A percentile compares a stretch with the other conserved stretches of the same genome.
These are phyloP conservation scores for Helogale parvula DNA, from an alignment of 2,113 vertebrate genomes.

Conservation along the genomic window DNA sequence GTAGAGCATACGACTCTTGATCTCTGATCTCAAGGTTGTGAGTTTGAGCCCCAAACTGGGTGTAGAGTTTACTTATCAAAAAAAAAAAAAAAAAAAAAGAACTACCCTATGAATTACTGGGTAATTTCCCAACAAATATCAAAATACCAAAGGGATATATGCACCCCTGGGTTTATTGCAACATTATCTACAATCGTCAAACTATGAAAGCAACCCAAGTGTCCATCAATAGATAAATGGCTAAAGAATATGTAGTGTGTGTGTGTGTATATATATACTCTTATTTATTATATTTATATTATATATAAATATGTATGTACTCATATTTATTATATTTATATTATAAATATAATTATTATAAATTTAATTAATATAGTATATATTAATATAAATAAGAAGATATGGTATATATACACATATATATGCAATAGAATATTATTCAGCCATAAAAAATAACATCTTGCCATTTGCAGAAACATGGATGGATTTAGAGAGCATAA, in stretches of 20 bases:
- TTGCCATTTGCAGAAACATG: not conserved
- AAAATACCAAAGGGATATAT: not conserved
- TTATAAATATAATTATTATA: too few species aligned
- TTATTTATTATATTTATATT: too few species aligned
- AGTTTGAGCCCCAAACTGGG: not conserved
- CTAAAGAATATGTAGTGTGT: not conserved
- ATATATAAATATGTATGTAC: too few species aligned
- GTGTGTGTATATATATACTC: not conserved
- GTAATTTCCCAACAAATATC: not conserved
- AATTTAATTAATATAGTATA: not conserved
- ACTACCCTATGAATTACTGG: not conserved
- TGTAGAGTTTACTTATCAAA: not conserved
- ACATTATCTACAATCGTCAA: not conserved
- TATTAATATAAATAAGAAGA: too few species aligned
- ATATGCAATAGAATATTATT: not conserved
- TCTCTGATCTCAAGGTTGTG: not conserved
- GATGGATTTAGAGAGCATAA: not conserved
- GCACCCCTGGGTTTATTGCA: not conserved
- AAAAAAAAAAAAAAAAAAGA: not conserved
- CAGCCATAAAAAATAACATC: not conserved
- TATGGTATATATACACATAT: too few species aligned
- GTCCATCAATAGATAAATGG: not conserved
- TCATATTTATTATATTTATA: too few species aligned
- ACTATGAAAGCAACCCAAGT: not conserved
- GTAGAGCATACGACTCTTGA: not conserved